phyloP scores from a whole-genome alignment of 1,140 invertebrate genomes.

The Trachymyrmex septentrionalis region DNA sequence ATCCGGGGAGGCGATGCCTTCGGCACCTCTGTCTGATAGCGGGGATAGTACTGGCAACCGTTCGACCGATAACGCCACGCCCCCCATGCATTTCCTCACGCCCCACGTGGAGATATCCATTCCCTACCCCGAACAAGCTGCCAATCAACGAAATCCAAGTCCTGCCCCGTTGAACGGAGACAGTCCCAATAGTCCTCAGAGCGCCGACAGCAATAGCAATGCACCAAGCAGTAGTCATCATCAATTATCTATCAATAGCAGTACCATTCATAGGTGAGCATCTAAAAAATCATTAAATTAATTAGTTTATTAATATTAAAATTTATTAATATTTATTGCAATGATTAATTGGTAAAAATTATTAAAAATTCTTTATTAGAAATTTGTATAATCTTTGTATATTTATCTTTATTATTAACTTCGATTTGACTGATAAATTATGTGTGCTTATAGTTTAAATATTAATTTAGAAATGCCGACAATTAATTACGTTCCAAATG shows the following conservation, averaged over 20 bases:
- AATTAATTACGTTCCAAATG: neutral
- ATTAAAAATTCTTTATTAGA: neutral
- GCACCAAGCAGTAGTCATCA: conserved; percentile 90
- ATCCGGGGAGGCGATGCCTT: conserved; percentile 88
- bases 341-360: neutral
- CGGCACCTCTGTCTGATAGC: conserved; percentile 91
- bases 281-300: neutral
- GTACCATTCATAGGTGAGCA: conserved; percentile 82
- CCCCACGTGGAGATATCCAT: conserved; percentile 96
- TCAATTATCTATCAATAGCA: conserved; percentile 82
- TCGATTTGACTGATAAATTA: neutral
- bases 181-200: conserved; percentile 91
- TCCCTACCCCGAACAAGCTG: conserved; percentile 88
- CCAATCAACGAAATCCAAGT: conserved; percentile 82
- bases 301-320: too few relatives aligned
- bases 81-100: conserved; percentile 95
- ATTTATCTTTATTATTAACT: neutral
- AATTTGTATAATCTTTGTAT: neutral
- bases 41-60: conserved; percentile 92
- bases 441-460: neutral
- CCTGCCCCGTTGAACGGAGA: conserved; percentile 84
- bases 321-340: conserved; percentile 1
- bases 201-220: conserved; percentile 91
- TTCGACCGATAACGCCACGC: conserved; percentile 93
- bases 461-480: neutral